Conservation (phyloP, 2,888 invertebrate genomes). For the Lasioglossum vierecki region DNA sequence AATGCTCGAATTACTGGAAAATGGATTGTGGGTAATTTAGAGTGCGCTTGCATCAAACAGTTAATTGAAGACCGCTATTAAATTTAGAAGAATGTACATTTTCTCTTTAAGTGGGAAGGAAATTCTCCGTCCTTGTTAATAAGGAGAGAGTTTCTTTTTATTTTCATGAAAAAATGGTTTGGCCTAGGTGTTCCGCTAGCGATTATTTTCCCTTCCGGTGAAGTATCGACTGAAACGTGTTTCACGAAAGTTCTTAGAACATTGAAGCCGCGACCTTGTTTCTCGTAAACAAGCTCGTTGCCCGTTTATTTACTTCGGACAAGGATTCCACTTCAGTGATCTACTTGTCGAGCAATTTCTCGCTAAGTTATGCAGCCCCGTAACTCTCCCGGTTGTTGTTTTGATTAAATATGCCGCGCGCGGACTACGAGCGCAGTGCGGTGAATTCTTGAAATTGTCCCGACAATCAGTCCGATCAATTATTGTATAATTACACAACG, state of each 20-base stretch:
- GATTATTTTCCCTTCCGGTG: neutral
- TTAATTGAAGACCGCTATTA: too few species aligned
- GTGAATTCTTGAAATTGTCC: slow-evolving; percentile 34
- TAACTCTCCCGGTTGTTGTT: slow-evolving; percentile 46
- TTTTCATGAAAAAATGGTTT: too few species aligned
- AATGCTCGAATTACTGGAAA: too few species aligned
- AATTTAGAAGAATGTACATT: too few species aligned
- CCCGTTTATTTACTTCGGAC: slow-evolving; percentile 64
- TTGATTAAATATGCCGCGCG: slow-evolving; percentile 47
- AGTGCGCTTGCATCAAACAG: too few species aligned
- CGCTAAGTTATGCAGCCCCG: slow-evolving; percentile 48
- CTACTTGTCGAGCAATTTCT: slow-evolving; percentile 54
- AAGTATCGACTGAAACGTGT: slow-evolving; percentile 5
- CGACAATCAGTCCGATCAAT: neutral
- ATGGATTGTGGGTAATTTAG: too few species aligned
- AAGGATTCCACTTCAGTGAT: slow-evolving; percentile 63
- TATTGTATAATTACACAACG: too few species aligned
- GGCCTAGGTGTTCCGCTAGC: too few species aligned
- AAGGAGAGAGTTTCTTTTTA: too few species aligned
- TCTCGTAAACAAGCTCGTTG: slow-evolving; percentile 66
- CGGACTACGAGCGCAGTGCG: slow-evolving; percentile 14
- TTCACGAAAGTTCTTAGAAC: slow-evolving; percentile 41
- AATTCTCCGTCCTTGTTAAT: too few species aligned
- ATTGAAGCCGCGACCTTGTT: slow-evolving; percentile 59
- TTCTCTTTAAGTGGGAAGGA: too few species aligned